Conservation (phyloP, 2,888 invertebrate species). For the Meiosimyza platycephala region DNA sequence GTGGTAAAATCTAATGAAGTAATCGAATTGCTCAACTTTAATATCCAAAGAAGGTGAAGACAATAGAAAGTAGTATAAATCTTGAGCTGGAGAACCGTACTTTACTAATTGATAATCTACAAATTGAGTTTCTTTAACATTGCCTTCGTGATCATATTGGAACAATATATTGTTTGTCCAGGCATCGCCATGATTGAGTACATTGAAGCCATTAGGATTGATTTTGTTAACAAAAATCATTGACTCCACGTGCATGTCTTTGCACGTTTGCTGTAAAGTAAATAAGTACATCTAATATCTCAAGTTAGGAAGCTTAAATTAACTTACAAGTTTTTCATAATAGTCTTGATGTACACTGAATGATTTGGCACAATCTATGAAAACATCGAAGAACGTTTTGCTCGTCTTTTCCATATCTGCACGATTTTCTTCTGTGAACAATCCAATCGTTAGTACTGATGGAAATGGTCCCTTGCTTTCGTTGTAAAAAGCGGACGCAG, state of each 20-base stretch:
- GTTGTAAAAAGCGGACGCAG: slow-evolving; percentile 54
- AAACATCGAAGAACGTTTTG: slow-evolving; percentile 24
- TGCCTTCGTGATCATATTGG: slow-evolving; percentile 50
- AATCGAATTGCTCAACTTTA: slow-evolving; percentile 59
- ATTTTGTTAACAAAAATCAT: slow-evolving; percentile 28
- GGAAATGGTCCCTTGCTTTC: slow-evolving; percentile 50
- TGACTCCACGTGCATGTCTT: slow-evolving; percentile 29
- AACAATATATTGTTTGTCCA: slow-evolving; percentile 62
- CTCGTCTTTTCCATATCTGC: slow-evolving; percentile 32
- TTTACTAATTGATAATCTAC: slow-evolving; percentile 59
- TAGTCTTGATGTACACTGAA: slow-evolving; percentile 47
- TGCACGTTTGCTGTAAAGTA: slow-evolving; percentile 25
- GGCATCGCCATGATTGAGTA: slow-evolving; percentile 58
- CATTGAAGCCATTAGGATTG: slow-evolving; percentile 56
- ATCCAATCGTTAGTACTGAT: slow-evolving; percentile 34
- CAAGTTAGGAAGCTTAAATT: neutral
- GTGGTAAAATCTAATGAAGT: slow-evolving; percentile 58
- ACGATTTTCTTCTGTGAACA: slow-evolving; percentile 38
- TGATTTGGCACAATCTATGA: slow-evolving; percentile 27
- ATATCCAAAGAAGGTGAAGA: slow-evolving; percentile 58
- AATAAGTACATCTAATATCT: neutral
- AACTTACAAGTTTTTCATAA: slow-evolving; percentile 50
- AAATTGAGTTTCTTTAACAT: slow-evolving; percentile 53
- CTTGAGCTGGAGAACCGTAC: slow-evolving; percentile 56
- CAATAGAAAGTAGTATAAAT: slow-evolving; percentile 58